Base-by-base conservation (phyloP, 2,888 invertebrate genomes). In the Spodoptera exigua region DNA sequence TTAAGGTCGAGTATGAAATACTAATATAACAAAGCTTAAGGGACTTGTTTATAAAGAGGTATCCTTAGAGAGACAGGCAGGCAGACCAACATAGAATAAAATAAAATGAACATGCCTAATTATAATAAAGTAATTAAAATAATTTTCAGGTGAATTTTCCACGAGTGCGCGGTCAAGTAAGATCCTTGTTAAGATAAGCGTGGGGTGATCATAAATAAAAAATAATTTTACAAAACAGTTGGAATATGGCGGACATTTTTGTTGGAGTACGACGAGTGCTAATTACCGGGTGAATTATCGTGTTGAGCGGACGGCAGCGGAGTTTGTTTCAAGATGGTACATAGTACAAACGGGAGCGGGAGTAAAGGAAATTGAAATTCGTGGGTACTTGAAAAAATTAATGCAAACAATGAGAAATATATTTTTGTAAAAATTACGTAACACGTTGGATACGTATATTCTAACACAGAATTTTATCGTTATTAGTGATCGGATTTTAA, bases 231-330 rank as follows among this genome's bases (percentile, higher is more conserved):
- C 80, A 86, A 81, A 85, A 83, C 81, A 82, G 78, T 83, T 78
- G 80, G 81, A 83, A 80, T 80, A 84, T 81, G 81, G 84, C 85
- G 86, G 88, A 90, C 90, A 90, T 91, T 92, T 90, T 89, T 88
- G 88, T 88, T 82, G 85, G 83, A 86, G 87, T 81, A 87, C 88
- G 86, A 87, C 83, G 89, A 91, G 88, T 91, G 90, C 91, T 93
- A 93, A 93, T 93, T 93, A 92, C 85, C 71, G 78, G 82, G 84
- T 88, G 84, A 91, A 91, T 92, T 92, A 92, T 89, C 85, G 88
- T 84, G 85, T 85, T 81, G 84, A 85, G 49, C 69, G 68, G 81
- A 82, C 76, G 78, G 66, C 78, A 76, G 73, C 64, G 61, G 69
- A 74, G 67, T 63, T 68, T 39, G 68, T 32, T 54, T 41, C 58